Evolutionary conservation across 2,113 vertebrate genomes (phyloP), one percentile per base, ranked within the genome.

Genomic region (Paradisaea rubra): DNA sequence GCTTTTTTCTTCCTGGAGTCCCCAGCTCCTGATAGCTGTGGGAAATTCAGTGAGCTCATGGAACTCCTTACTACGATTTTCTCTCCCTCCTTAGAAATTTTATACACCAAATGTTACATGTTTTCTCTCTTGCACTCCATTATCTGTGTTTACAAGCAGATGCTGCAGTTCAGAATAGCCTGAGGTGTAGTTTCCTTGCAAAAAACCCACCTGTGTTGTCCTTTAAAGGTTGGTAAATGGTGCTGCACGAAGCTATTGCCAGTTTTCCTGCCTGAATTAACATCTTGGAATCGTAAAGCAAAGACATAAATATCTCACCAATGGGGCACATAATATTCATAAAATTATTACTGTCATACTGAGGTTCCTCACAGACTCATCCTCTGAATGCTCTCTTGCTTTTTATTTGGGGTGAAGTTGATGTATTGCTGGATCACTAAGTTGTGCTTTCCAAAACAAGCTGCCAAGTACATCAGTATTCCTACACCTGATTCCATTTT

Each of bases 81-180:
- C 24, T 63, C 24, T 52, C 9, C 3, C 27, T 79, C 16, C 56
- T 81, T 44, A 45, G 56, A 84, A 81, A 41, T 23, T 56, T 88
- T 82, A 69, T 72, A 39, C 17, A 42, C 61, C 44, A 79, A 91
- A 69, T 80, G n/a, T 57, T 76, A 7, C 15, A 4, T 0, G 0
- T 64, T 95, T 86, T 72, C 25, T 57, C 31, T 79, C n/a, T n/a
- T 49, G 49, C 92, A 61, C 39, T 82, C 49, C 31, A 6, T 49
- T 84, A 33, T 68, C 61, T 82, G 31, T 81, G 31, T 91, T 94
- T 93, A 82, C 81, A 94, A 91, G 66, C n/a, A 91, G 70, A 89
- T 16, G 23, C 41, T 71, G 65, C 41, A 22, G 28, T 68, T 91
- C 61, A 71, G 69, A 74, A 56, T 52, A 87, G 77, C 94, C 89